These are phyloP conservation scores for Euplexia lucipara DNA, from an alignment of 2,888 invertebrate genomes.

Conservation along the genomic window DNA sequence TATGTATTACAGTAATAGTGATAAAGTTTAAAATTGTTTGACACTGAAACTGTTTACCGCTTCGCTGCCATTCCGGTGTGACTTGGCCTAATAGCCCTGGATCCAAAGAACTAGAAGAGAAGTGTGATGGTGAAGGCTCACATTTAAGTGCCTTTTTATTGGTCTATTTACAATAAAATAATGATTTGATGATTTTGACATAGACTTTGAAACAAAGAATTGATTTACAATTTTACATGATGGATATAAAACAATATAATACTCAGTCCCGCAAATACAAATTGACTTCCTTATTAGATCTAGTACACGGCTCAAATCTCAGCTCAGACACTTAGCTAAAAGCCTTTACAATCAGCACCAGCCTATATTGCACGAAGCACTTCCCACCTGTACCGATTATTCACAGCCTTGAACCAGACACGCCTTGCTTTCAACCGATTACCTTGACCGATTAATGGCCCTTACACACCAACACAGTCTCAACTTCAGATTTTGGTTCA, in stretches of 20 bases:
- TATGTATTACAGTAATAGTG: too few relatives aligned
- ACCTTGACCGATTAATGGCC: constrained; percentile 1
- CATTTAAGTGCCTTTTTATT: too few relatives aligned
- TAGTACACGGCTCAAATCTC: neutral
- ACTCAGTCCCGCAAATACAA: neutral
- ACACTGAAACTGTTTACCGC: too few relatives aligned
- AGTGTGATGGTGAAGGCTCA: too few relatives aligned
- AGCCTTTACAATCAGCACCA: constrained; percentile 7
- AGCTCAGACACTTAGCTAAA: neutral
- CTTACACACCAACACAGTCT: neutral
- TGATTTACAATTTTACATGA: too few relatives aligned
- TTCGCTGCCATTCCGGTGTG: too few relatives aligned
- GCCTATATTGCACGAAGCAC: constrained; percentile 5
- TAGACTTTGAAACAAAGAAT: too few relatives aligned
- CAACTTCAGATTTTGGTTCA: neutral
- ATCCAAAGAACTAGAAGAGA: too few relatives aligned
- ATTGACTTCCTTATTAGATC: neutral
- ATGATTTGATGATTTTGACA: too few relatives aligned
- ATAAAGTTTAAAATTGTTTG: too few relatives aligned
- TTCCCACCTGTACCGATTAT: constrained; percentile 5
- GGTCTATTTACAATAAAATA: too few relatives aligned
- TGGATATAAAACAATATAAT: neutral
- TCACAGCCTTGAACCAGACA: constrained; percentile 22
- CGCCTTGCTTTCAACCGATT: constrained; percentile 31
- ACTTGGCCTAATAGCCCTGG: too few relatives aligned